Percentiles rank a stretch among this genome's conserved stretches.
Evolutionary conservation across 2,888 invertebrate genomes (phyloP).

Genomic region (Eudasyphora cyanicolor): DNA sequence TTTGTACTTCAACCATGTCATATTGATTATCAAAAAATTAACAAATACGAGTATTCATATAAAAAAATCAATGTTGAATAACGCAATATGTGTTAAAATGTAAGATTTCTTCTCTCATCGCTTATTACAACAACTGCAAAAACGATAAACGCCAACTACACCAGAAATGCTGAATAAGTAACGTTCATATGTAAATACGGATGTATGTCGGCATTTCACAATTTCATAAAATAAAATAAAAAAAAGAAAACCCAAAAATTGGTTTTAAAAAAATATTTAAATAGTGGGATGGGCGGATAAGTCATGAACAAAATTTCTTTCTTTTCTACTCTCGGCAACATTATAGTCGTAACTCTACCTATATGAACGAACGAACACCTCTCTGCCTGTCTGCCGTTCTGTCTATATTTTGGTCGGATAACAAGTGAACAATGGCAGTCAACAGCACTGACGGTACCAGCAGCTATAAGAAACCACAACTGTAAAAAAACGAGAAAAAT

Average conservation of each 20-base stretch:
- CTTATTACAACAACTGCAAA: neutral
- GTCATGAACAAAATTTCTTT: conserved; percentile 28
- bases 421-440: conserved; percentile 39
- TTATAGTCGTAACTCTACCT: neutral
- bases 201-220: conserved; percentile 40
- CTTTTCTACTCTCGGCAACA: neutral
- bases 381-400: no score
- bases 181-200: conserved; percentile 3
- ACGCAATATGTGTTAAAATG: conserved; percentile 51
- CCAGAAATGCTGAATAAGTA: conserved; percentile 16
- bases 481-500: neutral
- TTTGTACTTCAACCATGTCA: neutral
- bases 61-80: conserved; percentile 1
- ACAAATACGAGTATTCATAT: neutral
- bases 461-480: no score
- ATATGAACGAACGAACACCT: neutral
- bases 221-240: conserved; percentile 8
- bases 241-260: neutral
- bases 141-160: neutral
- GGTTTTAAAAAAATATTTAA: conserved; percentile 27
- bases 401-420: conserved; percentile 28
- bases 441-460: neutral
- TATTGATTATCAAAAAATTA: conserved; percentile 3
- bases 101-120: conserved; percentile 38
- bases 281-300: conserved; percentile 48